These are phyloP conservation scores for Nycticryphes semicollaris DNA, from an alignment of 2,113 vertebrate species.

Conservation along the genomic window DNA sequence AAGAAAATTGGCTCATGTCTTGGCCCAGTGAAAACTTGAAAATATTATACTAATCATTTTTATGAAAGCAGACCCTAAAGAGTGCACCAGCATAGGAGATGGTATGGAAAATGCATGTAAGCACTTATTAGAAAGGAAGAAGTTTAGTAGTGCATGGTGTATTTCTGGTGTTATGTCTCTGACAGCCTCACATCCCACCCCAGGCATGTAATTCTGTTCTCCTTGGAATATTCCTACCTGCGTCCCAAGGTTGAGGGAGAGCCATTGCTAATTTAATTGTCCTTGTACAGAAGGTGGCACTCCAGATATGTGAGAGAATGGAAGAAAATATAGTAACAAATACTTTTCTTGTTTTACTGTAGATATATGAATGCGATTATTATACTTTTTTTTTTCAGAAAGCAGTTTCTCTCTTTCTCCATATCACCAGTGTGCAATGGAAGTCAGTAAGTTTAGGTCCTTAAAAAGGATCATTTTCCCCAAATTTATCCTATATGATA, in stretches of 20 bases:
- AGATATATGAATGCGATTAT: background rate
- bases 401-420: background rate
- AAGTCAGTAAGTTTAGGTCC: background rate
- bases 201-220: background rate
- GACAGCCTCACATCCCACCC: background rate
- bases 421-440: background rate
- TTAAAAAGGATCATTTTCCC: background rate
- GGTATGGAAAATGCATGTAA: background rate
- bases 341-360: background rate
- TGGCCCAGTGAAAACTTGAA: background rate
- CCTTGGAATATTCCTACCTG: background rate
- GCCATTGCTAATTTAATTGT: background rate
- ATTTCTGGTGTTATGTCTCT: background rate
- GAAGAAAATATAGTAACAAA: background rate
- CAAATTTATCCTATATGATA: background rate
- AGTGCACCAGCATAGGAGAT: background rate
- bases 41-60: background rate
- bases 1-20: background rate
- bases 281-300: background rate
- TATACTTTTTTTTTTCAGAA: background rate
- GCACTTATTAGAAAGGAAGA: background rate
- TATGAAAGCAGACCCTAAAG: background rate
- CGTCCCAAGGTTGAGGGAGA: background rate
- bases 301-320: background rate
- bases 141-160: background rate